Conservation (phyloP, 2,113 vertebrate genomes). For the Corydoras maculifer region DNA sequence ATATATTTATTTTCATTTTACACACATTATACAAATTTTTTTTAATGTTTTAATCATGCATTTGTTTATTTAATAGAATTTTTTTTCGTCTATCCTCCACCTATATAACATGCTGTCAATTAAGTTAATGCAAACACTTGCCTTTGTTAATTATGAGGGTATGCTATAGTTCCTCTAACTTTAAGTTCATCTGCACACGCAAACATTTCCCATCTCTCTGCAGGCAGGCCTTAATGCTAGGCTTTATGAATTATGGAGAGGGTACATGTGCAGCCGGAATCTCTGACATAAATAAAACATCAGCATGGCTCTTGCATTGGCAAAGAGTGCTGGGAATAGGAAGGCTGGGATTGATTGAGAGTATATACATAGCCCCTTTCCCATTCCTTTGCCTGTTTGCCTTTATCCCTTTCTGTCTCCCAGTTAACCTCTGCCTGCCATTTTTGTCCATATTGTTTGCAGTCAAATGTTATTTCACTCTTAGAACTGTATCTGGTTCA, state of each 20-base stretch:
- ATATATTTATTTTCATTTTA: too few relatives aligned
- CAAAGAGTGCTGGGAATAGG: conserved; percentile 48
- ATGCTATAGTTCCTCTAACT: background rate
- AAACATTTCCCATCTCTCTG: conserved; percentile 43
- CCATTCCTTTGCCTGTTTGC: conserved; percentile 10
- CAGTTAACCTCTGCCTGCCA: conserved; percentile 5
- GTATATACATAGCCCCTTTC: conserved; percentile 13
- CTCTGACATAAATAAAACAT: conserved; percentile 68
- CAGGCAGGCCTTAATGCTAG: conserved; percentile 57
- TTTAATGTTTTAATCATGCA: too few relatives aligned
- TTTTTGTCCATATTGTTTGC: conserved; percentile 20
- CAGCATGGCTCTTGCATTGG: conserved; percentile 48
- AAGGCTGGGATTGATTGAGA: conserved; percentile 40
- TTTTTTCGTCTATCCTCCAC: too few relatives aligned
- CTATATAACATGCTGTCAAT: too few relatives aligned
- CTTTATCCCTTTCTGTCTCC: background rate
- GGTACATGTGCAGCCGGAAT: conserved; percentile 63
- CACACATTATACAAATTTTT: background rate
- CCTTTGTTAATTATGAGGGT: conserved; percentile 4
- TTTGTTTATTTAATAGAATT: background rate
- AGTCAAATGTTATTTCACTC: background rate
- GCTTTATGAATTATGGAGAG: conserved; percentile 67
- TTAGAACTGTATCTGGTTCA: conserved; percentile 13
- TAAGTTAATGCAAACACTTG: background rate
- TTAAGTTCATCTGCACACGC: conserved; percentile 9